These are phyloP conservation scores for Pristionchus maxplancki DNA, from an alignment of 2,888 invertebrate genomes.

Conservation along the genomic window DNA sequence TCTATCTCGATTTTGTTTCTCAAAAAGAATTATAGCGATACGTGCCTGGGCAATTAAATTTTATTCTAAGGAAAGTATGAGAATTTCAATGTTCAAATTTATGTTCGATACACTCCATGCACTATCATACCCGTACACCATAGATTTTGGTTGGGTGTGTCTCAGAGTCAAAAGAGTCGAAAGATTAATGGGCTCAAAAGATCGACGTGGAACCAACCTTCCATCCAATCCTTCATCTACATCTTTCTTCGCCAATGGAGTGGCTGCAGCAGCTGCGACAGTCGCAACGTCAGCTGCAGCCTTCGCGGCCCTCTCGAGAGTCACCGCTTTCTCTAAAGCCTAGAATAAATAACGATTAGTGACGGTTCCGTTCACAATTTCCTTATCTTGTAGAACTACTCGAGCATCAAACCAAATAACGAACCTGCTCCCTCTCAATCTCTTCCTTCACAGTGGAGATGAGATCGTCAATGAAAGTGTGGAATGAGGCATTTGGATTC, in stretches of 20 bases:
- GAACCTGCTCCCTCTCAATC: neutral
- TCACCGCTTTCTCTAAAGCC: neutral
- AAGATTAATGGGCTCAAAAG: neutral
- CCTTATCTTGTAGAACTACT: neutral
- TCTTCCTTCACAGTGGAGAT: conserved; percentile 28
- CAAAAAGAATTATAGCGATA: no score
- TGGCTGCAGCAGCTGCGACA: neutral
- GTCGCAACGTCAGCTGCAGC: neutral
- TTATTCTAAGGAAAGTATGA: no score
- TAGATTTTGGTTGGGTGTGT: conserved; percentile 4
- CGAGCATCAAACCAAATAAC: neutral
- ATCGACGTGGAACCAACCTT: neutral
- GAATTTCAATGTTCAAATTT: no score
- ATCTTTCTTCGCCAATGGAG: neutral
- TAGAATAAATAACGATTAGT: neutral
- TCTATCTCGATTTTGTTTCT: no score
- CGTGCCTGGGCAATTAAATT: no score
- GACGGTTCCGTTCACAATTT: neutral
- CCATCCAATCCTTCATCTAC: neutral
- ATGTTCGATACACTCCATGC: no score
- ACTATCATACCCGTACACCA: neutral
- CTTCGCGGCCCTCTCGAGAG: neutral
- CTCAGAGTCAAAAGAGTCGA: neutral
- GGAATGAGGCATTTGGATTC: conserved; percentile 7
- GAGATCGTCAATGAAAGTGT: conserved; percentile 20